Percentiles rank a stretch among this genome's conserved stretches.
Evolutionary conservation across 2,113 vertebrate species (phyloP).

Genomic region (Opisthocomus hoazin): DNA sequence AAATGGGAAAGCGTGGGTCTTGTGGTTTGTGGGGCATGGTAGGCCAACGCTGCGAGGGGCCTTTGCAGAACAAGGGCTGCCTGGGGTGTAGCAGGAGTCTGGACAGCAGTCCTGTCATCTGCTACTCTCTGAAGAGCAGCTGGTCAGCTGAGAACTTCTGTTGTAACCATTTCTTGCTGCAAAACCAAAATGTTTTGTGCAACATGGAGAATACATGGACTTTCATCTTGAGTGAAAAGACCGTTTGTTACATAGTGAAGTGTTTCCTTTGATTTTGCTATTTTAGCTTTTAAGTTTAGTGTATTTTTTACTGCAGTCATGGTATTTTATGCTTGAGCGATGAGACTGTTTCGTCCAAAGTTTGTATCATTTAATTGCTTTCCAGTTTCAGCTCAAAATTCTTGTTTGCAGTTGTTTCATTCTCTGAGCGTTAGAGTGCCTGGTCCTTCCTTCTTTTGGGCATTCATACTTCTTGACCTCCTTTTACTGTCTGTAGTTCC

Average conservation of each 20-base stretch:
- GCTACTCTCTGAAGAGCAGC: background rate
- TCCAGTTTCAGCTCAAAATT: background rate
- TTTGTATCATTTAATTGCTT: background rate
- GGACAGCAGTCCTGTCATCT: background rate
- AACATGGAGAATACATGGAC: background rate
- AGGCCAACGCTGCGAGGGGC: background rate
- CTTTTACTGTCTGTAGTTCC: background rate
- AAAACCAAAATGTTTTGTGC: background rate
- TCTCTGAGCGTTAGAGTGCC: background rate
- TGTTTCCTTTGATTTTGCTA: background rate
- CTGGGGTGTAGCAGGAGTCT: background rate
- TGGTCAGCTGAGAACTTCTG: background rate
- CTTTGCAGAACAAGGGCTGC: background rate
- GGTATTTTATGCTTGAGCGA: background rate
- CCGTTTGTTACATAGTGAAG: background rate
- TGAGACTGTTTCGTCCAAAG: background rate
- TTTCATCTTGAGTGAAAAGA: background rate
- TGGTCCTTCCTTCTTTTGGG: background rate
- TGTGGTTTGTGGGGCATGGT: background rate
- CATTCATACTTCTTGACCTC: background rate
- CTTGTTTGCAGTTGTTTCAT: background rate
- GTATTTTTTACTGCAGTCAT: background rate
- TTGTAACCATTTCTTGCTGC: background rate
- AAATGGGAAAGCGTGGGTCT: rapidly evolving
- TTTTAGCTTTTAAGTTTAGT: background rate